Percentiles rank a stretch among this genome's conserved stretches.
These are phyloP conservation scores for Amphiduros pacificus DNA, from an alignment of 2,888 invertebrate genomes.

Conservation along the genomic window DNA sequence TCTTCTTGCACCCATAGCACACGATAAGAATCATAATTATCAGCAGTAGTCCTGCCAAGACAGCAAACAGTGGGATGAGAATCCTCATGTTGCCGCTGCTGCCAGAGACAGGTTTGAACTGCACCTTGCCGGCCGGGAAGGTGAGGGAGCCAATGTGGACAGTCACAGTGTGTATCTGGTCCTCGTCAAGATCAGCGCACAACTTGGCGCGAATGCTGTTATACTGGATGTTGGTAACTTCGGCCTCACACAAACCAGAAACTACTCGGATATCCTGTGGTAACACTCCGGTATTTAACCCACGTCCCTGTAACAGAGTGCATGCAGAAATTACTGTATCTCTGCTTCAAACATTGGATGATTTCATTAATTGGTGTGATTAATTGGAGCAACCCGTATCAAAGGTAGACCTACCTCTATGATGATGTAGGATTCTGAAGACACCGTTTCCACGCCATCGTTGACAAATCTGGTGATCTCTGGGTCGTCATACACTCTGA, in stretches of 20 bases:
- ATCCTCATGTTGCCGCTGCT: not conserved
- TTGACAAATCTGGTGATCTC: not conserved
- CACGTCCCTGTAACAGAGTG: too few species aligned
- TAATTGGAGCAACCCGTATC: too few species aligned
- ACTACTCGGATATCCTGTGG: too few species aligned
- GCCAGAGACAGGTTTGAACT: not conserved
- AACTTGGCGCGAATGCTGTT: not conserved
- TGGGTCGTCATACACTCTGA: slow-evolving; percentile 6
- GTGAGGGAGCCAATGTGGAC: not conserved
- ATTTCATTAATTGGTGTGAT: too few species aligned
- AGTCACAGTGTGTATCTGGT: slow-evolving; percentile 1
- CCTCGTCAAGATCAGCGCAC: slow-evolving; percentile 1
- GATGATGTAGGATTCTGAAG: too few species aligned
- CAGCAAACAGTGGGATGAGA: not conserved
- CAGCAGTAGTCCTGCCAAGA: not conserved
- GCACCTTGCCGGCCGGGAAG: not conserved
- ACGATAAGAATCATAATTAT: not conserved
- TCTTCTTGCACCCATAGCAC: not conserved
- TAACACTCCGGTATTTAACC: too few species aligned
- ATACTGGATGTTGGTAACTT: not conserved
- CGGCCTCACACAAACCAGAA: slow-evolving; percentile 6
- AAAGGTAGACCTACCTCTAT: too few species aligned
- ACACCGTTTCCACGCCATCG: too few species aligned
- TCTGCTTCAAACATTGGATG: too few species aligned
- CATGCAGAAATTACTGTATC: too few species aligned